These are phyloP conservation scores for Drosophila antonietae DNA, from an alignment of 2,888 invertebrate genomes.

Conservation along the genomic window DNA sequence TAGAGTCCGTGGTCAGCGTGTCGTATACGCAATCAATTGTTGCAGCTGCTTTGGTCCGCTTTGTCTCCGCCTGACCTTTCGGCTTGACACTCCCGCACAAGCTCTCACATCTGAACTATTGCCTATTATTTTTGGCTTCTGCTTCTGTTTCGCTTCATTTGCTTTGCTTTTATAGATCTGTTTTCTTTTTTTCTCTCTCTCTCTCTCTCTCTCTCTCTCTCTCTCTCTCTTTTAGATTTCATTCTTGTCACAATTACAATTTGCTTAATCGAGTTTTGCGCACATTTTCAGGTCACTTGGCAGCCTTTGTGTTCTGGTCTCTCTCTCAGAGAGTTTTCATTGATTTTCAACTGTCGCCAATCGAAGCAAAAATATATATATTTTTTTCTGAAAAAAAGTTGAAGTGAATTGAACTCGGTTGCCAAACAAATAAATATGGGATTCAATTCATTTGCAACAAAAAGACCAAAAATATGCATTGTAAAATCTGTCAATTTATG, in stretches of 20 bases:
- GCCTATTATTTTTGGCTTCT: constrained; percentile 60
- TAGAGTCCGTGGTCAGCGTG: constrained; percentile 55
- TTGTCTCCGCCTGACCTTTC: constrained; percentile 44
- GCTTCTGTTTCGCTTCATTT: constrained; percentile 49
- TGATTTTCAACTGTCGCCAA: constrained; percentile 59
- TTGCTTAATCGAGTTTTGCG: constrained; percentile 73
- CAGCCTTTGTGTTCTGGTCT: constrained; percentile 53
- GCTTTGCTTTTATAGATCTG: constrained; percentile 27
- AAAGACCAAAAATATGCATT: constrained; percentile 22
- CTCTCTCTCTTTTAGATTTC: constrained; percentile 24
- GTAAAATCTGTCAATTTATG: constrained; percentile 48
- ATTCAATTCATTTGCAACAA: constrained; percentile 34
- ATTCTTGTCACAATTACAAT: constrained; percentile 64
- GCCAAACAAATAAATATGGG: constrained; percentile 53
- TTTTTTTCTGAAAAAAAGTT: background rate
- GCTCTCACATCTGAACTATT: constrained; percentile 28
- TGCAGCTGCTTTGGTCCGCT: constrained; percentile 56
- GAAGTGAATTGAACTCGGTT: constrained; percentile 15
- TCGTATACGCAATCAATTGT: constrained; percentile 78
- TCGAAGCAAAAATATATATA: constrained; percentile 21
- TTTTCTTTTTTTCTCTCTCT: constrained; percentile 15
- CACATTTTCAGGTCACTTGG: constrained; percentile 77
- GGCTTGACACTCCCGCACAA: constrained; percentile 10
- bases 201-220: constrained; percentile 35
- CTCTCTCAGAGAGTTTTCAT: constrained; percentile 36